phyloP scores from a whole-genome alignment of 2,797 vertebrate genomes.

The Anguilla pacifica region DNA sequence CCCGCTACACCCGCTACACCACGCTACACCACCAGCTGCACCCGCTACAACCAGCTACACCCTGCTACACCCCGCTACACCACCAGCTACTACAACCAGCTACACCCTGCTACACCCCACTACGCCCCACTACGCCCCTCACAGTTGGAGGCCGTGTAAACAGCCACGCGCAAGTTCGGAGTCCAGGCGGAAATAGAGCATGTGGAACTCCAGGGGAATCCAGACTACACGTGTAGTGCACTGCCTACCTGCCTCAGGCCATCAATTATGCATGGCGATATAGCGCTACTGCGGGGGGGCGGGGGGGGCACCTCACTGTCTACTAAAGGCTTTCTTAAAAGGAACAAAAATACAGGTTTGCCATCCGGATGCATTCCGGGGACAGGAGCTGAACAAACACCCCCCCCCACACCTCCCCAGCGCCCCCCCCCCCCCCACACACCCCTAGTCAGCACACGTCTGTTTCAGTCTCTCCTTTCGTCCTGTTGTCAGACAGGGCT shows the following conservation, averaged over 20 bases:
- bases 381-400: conserved; percentile 50
- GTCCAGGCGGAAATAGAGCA: conserved; percentile 64
- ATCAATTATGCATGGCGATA: conserved; percentile 97
- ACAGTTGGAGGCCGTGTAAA: neutral
- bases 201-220: conserved; percentile 81
- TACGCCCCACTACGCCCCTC: neutral
- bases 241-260: conserved; percentile 82
- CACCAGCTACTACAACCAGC: too few species aligned
- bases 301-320: conserved; percentile 75
- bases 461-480: neutral
- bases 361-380: conserved; percentile 72
- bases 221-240: conserved; percentile 84
- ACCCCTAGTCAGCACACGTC: neutral
- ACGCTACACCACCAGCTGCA: too few species aligned
- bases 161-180: neutral
- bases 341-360: conserved; percentile 82
- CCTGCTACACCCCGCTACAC: too few species aligned
- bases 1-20: too few species aligned
- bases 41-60: too few species aligned
- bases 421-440: neutral
- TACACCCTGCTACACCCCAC: too few species aligned
- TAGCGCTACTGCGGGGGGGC: conserved; percentile 72
- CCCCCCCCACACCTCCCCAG: neutral
- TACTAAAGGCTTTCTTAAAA: conserved; percentile 83
- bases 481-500: neutral